Evolutionary conservation across 1,140 invertebrate genomes (phyloP).

Genomic region (Drosophila mojavensis): DNA sequence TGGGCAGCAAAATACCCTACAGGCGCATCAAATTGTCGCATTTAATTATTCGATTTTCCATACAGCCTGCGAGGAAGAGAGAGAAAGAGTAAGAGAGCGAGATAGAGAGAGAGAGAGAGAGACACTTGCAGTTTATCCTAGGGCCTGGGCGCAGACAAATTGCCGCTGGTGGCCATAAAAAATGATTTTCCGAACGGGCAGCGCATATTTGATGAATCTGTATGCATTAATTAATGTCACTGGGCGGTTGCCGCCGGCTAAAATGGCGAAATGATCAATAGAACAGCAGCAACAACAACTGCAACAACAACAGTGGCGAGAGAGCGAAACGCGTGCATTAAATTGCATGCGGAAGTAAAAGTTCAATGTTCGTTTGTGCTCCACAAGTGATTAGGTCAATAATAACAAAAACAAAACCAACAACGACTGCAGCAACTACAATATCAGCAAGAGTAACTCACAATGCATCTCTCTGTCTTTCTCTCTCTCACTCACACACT

Average conservation of each 20-base stretch:
- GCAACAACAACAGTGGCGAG: slow-evolving; percentile 10
- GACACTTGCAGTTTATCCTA: slow-evolving; percentile 37
- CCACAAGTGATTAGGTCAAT: slow-evolving; percentile 84
- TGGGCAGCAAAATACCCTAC: slow-evolving; percentile 11
- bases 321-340: slow-evolving; percentile 20
- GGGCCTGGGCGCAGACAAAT: slow-evolving; percentile 63
- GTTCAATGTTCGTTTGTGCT: slow-evolving; percentile 84
- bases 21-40: slow-evolving; percentile 75
- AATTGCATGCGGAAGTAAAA: slow-evolving; percentile 84
- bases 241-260: slow-evolving; percentile 60
- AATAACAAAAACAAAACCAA: slow-evolving; percentile 78
- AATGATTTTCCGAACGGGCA: slow-evolving; percentile 77
- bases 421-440: slow-evolving; percentile 41
- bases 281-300: slow-evolving; percentile 30
- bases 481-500: background rate
- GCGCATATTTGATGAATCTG: slow-evolving; percentile 81
- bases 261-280: slow-evolving; percentile 68
- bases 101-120: slow-evolving; percentile 5
- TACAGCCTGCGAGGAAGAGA: slow-evolving; percentile 6
- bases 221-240: slow-evolving; percentile 79
- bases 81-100: background rate
- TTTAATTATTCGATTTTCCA: slow-evolving; percentile 77
- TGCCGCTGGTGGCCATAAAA: slow-evolving; percentile 66
- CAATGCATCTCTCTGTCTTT: too few relatives aligned
- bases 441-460: background rate